A percentile compares a stretch with the other conserved stretches of the same genome.
phyloP scores from a whole-genome alignment of 2,797 vertebrate species.

The Scolopax bukidnonensis region DNA sequence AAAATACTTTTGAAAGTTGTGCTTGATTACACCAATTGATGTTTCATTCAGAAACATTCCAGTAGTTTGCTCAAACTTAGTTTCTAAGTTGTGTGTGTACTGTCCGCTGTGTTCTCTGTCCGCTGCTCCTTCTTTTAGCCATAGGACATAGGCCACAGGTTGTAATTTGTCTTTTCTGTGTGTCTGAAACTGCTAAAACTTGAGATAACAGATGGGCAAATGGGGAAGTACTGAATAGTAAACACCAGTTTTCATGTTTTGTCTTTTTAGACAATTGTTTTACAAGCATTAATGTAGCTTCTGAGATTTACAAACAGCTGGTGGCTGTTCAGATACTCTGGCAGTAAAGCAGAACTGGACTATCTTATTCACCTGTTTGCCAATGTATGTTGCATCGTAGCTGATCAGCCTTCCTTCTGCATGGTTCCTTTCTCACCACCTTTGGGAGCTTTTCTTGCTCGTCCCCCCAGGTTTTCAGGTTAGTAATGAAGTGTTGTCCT shows the following conservation, averaged over 20 bases:
- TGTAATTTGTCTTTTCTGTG: neutral
- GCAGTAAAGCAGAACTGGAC: neutral
- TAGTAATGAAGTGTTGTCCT: constrained; percentile 33
- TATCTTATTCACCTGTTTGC: neutral
- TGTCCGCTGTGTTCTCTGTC: neutral
- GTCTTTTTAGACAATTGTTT: neutral
- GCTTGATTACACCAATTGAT: neutral
- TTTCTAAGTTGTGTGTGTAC: neutral
- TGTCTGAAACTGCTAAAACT: neutral
- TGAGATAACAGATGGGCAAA: neutral
- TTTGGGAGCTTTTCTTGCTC: neutral
- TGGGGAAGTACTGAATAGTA: neutral
- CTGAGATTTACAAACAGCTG: neutral
- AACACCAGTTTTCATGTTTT: neutral
- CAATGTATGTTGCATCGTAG: neutral
- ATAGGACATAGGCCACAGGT: neutral
- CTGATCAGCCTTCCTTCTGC: neutral
- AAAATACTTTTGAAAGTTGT: neutral
- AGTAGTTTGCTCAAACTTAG: neutral
- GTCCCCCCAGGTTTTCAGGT: neutral
- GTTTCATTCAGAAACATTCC: neutral
- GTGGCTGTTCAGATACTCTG: neutral
- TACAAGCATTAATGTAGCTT: neutral
- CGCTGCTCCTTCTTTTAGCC: neutral
- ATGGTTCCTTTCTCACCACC: neutral